phyloP scores from a whole-genome alignment of 2,797 vertebrate genomes.

The Hybognathus amarus region DNA sequence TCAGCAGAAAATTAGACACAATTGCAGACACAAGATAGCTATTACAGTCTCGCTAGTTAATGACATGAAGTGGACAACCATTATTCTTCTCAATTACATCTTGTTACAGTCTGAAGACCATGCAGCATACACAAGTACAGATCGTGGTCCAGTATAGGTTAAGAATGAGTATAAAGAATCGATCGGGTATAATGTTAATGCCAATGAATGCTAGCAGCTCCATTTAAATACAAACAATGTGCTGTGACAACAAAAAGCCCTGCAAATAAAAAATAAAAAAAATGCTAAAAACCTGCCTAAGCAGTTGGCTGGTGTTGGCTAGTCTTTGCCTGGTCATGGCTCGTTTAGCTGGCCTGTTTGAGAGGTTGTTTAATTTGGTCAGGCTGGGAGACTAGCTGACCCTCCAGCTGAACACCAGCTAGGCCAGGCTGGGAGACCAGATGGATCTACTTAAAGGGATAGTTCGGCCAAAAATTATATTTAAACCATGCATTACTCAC shows the following conservation, averaged over 20 bases:
- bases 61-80: constrained; percentile 63
- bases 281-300: background rate
- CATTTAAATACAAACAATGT: constrained; percentile 4
- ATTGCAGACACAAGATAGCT: constrained; percentile 63
- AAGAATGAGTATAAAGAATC: background rate
- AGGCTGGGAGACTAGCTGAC: too few species aligned
- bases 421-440: too few species aligned
- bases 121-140: constrained; percentile 53
- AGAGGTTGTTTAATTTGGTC: background rate
- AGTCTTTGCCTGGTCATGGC: background rate
- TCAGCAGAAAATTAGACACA: constrained; percentile 67
- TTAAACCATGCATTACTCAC: too few species aligned
- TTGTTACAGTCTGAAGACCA: constrained; percentile 61
- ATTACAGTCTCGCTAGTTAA: constrained; percentile 61
- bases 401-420: too few species aligned
- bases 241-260: background rate
- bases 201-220: background rate
- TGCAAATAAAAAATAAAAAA: too few species aligned
- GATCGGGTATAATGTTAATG: background rate
- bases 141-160: background rate
- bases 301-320: background rate
- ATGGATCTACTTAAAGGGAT: too few species aligned
- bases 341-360: background rate
- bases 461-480: too few species aligned
- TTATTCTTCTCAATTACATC: constrained; percentile 75